Evolutionary conservation across 1,140 invertebrate genomes (phyloP), one percentile per base, ranked within the genome.

Genomic region (Leptinotarsa defecta): DNA sequence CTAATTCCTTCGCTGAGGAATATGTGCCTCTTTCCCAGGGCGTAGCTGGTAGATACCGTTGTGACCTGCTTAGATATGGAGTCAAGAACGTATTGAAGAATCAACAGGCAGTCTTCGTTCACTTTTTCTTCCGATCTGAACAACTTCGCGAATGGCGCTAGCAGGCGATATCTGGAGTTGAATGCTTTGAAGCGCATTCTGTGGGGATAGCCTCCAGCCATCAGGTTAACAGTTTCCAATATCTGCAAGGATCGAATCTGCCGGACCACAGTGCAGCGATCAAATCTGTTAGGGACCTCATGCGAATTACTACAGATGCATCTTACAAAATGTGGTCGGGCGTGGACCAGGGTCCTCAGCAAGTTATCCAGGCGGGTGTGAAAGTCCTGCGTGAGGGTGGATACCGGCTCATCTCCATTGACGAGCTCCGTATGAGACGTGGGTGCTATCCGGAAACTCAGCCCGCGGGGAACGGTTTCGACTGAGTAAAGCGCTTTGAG

Each of bases 141-240:
- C 15, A 95, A 83, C 76, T 92, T 89, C 65, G 91, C 89, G 83
- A 94, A 94, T 48, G 93, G 92, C 5, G 93, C 94, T 49, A 97
- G 87, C 77, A 95, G 88, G 75, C 93, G 89, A 85, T 98, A 98
- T 24, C 96, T 89, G 2, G 91, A 88, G 84, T 94, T 94, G 86
- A 98, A 98, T n/a, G 94, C 94, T 85, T 96, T 96, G 86, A 97
- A 98, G 34, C 96, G 89, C 95, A 98, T 97, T 77, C 96, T 90
- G 86, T 98, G 96, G 6, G 96, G 96, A 85, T 95, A 96, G 13
- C 96, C 93, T 78, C 92, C 92, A 19, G 96, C 95, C 96, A 98
- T 98, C 48, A 98, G 86, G 86, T 97, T 96, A 19, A 97, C 95
- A 34, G 96, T 98, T 87, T 98, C 96, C 22, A 97, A 86, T n/a